Evolutionary conservation across 2,797 vertebrate species (phyloP).

Genomic region (Holocentrus rufus): DNA sequence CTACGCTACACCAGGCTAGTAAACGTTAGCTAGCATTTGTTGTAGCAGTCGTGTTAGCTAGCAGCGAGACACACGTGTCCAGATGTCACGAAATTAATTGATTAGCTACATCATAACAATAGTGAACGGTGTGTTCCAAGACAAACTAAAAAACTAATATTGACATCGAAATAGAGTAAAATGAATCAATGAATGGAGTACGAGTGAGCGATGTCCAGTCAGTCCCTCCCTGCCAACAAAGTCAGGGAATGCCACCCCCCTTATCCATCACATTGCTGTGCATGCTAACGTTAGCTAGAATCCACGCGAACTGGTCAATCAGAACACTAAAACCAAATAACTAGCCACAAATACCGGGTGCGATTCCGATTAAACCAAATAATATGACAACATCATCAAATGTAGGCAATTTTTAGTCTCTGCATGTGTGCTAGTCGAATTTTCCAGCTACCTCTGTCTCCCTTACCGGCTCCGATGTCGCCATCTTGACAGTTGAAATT

Average conservation of each 20-base stretch:
- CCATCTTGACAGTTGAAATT: constrained; percentile 84
- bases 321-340: background rate
- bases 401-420: background rate
- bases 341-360: background rate
- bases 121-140: background rate
- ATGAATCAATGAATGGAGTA: constrained; percentile 47
- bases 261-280: constrained; percentile 66
- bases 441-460: constrained; percentile 40
- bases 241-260: constrained; percentile 59
- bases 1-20: constrained; percentile 9
- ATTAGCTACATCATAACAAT: background rate
- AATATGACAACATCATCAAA: no score
- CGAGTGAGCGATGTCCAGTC: constrained; percentile 65
- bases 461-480: constrained; percentile 90
- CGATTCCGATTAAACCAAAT: background rate
- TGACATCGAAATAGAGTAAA: background rate
- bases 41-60: constrained; percentile 67
- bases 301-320: constrained; percentile 50
- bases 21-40: constrained; percentile 53
- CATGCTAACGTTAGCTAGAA: constrained; percentile 74
- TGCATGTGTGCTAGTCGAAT: constrained; percentile 2
- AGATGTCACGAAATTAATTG: constrained; percentile 30
- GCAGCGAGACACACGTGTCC: constrained; percentile 81
- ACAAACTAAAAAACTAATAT: rapidly evolving
- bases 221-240: constrained; percentile 77